A percentile compares a stretch with the other conserved stretches of the same genome.
These are phyloP conservation scores for Acrobasis repandana DNA, from an alignment of 2,888 invertebrate species.

Conservation along the genomic window DNA sequence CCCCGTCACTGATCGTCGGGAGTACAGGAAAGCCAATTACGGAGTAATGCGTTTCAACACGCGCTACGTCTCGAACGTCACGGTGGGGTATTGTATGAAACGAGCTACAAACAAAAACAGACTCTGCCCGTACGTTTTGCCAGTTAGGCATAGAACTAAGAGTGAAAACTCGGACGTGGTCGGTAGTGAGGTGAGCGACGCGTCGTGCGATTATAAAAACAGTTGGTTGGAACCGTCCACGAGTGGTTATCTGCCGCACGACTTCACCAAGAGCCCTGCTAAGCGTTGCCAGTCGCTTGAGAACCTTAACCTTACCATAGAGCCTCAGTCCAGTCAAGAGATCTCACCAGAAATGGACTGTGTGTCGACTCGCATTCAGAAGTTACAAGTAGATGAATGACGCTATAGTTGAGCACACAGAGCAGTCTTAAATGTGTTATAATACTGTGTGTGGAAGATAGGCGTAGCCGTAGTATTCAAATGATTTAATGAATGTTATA, in stretches of 20 bases:
- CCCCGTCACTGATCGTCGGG: slow-evolving; percentile 80
- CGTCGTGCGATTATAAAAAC: slow-evolving; percentile 57
- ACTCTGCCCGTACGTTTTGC: slow-evolving; percentile 83
- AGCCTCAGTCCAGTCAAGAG: slow-evolving; percentile 58
- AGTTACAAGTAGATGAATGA: slow-evolving; percentile 84
- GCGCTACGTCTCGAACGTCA: slow-evolving; percentile 84
- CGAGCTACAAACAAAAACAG: slow-evolving; percentile 79
- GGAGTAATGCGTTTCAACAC: slow-evolving; percentile 82
- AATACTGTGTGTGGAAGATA: slow-evolving; percentile 43
- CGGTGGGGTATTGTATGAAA: slow-evolving; percentile 84
- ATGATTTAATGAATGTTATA: slow-evolving; percentile 59
- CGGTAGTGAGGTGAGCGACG: slow-evolving; percentile 61
- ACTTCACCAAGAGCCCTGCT: slow-evolving; percentile 60
- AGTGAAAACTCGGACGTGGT: slow-evolving; percentile 84
- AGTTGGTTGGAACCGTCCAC: slow-evolving; percentile 70
- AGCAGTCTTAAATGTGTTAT: slow-evolving; percentile 40
- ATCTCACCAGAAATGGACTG: slow-evolving; percentile 83
- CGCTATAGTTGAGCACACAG: slow-evolving; percentile 40
- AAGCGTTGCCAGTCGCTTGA: slow-evolving; percentile 85
- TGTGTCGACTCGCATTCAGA: slow-evolving; percentile 84
- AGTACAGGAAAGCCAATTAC: slow-evolving; percentile 76
- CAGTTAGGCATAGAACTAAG: slow-evolving; percentile 83
- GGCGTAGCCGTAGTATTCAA: slow-evolving; percentile 54
- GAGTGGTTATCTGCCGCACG: slow-evolving; percentile 56
- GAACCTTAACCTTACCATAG: slow-evolving; percentile 75